Evolutionary conservation across 2,888 invertebrate species (phyloP).

Genomic region (Herminia tarsipennalis): DNA sequence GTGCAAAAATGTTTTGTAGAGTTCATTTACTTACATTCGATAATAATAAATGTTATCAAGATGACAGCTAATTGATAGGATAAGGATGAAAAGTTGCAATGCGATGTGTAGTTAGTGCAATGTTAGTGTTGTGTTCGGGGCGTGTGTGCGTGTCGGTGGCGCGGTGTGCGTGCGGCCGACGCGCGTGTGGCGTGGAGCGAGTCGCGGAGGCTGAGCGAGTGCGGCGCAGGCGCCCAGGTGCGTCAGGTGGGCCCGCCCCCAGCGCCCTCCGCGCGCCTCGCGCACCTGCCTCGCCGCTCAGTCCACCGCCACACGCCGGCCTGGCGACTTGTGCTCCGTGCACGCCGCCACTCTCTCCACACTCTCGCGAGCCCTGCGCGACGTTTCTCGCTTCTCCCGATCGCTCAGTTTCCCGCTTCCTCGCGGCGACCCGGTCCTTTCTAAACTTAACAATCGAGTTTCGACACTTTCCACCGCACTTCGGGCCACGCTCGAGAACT

Average conservation of each 20-base stretch:
- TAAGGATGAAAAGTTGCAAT: slow-evolving; percentile 39
- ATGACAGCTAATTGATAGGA: slow-evolving; percentile 29
- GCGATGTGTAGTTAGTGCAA: slow-evolving; percentile 33
- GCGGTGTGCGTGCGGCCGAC: slow-evolving; percentile 29
- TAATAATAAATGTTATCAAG: too few relatives aligned
- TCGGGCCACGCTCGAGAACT: slow-evolving; percentile 53
- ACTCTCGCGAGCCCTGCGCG: slow-evolving; percentile 83
- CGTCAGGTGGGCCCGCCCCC: slow-evolving; percentile 84
- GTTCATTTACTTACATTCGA: too few relatives aligned
- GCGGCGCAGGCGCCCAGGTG: slow-evolving; percentile 85
- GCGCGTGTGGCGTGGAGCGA: slow-evolving; percentile 33
- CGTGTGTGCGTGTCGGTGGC: slow-evolving; percentile 13
- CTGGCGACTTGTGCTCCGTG: slow-evolving; percentile 83
- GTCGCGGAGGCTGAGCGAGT: slow-evolving; percentile 50
- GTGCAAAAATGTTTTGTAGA: too few relatives aligned
- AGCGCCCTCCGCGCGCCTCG: slow-evolving; percentile 71
- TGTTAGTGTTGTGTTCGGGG: too few relatives aligned
- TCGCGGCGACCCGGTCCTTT: slow-evolving; percentile 63
- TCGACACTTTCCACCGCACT: slow-evolving; percentile 58
- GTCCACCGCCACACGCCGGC: slow-evolving; percentile 77
- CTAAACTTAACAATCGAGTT: slow-evolving; percentile 59
- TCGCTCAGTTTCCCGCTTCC: slow-evolving; percentile 78
- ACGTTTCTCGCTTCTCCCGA: slow-evolving; percentile 80
- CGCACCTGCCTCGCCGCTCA: slow-evolving; percentile 78
- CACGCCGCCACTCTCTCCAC: slow-evolving; percentile 82